Evolutionary conservation across 2,113 vertebrate species (phyloP).

Genomic region (Syngnathus typhle): DNA sequence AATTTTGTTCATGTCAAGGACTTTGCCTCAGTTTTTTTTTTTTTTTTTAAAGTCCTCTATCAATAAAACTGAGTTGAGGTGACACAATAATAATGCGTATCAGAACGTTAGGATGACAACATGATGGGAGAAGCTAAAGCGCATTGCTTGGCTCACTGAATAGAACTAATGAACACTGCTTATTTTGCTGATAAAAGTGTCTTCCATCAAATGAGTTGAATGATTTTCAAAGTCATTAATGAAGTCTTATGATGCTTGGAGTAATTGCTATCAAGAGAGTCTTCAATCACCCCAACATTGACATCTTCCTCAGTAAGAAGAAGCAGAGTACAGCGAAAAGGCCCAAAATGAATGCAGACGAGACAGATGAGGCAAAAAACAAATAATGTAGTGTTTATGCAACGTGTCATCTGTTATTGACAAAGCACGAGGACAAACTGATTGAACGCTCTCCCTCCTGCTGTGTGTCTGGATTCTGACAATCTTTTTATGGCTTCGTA

Average conservation of each 20-base stretch:
- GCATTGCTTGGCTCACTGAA: too few relatives aligned
- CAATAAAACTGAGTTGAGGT: too few relatives aligned
- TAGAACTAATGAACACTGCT: too few relatives aligned
- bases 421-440: constrained; percentile 10
- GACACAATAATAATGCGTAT: too few relatives aligned
- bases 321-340: neutral
- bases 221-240: neutral
- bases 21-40: too few relatives aligned
- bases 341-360: constrained; percentile 32
- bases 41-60: too few relatives aligned
- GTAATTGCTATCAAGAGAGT: neutral
- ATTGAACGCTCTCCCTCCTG: neutral
- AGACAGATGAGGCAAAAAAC: constrained; percentile 1
- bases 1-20: too few relatives aligned
- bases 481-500: constrained; percentile 17
- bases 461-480: constrained; percentile 3
- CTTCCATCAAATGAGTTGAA: neutral
- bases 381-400: constrained; percentile 31
- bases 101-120: too few relatives aligned
- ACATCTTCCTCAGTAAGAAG: neutral
- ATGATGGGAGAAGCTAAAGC: too few relatives aligned
- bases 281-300: neutral
- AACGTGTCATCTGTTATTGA: constrained; percentile 18
- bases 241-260: neutral
- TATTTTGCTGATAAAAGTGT: too few relatives aligned